These are phyloP conservation scores for Chaetodon trifasciatus DNA, from an alignment of 2,797 vertebrate genomes.

Conservation along the genomic window DNA sequence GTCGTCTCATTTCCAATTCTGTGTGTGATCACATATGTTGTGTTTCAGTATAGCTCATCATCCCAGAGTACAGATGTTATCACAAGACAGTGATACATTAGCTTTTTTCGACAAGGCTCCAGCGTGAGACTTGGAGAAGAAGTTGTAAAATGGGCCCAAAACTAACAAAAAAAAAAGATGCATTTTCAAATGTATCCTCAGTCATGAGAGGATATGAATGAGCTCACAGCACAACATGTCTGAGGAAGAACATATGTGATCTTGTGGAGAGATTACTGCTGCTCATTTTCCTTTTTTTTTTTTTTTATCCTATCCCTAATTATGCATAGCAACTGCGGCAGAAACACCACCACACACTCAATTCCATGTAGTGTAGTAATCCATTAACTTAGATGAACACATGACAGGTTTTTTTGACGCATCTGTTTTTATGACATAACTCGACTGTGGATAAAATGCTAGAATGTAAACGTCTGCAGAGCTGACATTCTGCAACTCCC, in stretches of 20 bases:
- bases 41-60: conserved; percentile 8
- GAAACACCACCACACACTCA: neutral
- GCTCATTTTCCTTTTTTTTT: neutral
- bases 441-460: neutral
- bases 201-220: neutral
- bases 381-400: neutral
- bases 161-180: neutral
- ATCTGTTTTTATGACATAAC: neutral
- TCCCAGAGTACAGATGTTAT: conserved; percentile 24
- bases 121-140: neutral
- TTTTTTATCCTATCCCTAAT: neutral
- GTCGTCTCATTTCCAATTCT: conserved; percentile 1
- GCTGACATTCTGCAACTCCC: neutral
- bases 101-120: neutral
- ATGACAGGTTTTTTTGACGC: neutral
- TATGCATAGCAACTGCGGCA: neutral
- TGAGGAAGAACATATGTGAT: neutral
- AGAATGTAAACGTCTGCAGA: neutral
- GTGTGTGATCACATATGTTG: conserved; percentile 18
- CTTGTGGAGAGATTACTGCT: neutral
- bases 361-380: neutral
- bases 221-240: neutral
- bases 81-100: neutral
- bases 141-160: neutral
- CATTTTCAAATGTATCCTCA: neutral